Evolutionary conservation across 1,140 invertebrate species (phyloP), one percentile per base, ranked within the genome.

Genomic region (Diplogasteroides magnus): DNA sequence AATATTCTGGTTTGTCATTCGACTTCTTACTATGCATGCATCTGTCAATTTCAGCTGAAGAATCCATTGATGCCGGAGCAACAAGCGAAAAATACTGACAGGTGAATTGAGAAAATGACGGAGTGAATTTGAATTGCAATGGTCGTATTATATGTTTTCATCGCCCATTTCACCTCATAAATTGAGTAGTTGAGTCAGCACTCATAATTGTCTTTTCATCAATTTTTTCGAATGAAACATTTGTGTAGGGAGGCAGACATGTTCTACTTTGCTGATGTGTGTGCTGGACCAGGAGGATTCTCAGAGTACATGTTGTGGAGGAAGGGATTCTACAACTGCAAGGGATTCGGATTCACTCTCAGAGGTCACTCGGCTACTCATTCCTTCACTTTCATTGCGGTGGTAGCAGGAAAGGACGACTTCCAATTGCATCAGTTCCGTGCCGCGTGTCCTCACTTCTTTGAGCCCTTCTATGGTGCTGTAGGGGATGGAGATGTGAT

Each of bases 201-300:
- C n/a, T n/a, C n/a, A n/a, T n/a, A n/a, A n/a, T n/a, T n/a, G n/a
- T n/a, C n/a, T n/a, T n/a, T n/a, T n/a, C n/a, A n/a, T n/a, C n/a
- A n/a, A n/a, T n/a, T n/a, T n/a, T n/a, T n/a, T n/a, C n/a, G n/a
- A n/a, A n/a, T n/a, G n/a, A n/a, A 11, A 59, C 6, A 11, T 64
- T 23, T 13, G 29, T n/a, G 59, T 25, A 6, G 23, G n/a, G 59
- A 60, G 27, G 3, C n/a, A 25, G 23, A 25, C n/a, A 25, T 90
- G n/a, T 81, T 87, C 15, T 97, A 94, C 82, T 98, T 98, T 87
- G 94, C 94, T 61, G 96, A 98, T 86, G 90, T 98, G 23, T 98
- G 96, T 86, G 94, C 94, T 63, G 96, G 95, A 15, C 96, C 95
- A 26, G 96, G 96, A 61, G 96, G 95, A 0, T 98, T 98, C 84